phyloP scores from a whole-genome alignment of 2,113 vertebrate genomes.

The Equus przewalskii region DNA sequence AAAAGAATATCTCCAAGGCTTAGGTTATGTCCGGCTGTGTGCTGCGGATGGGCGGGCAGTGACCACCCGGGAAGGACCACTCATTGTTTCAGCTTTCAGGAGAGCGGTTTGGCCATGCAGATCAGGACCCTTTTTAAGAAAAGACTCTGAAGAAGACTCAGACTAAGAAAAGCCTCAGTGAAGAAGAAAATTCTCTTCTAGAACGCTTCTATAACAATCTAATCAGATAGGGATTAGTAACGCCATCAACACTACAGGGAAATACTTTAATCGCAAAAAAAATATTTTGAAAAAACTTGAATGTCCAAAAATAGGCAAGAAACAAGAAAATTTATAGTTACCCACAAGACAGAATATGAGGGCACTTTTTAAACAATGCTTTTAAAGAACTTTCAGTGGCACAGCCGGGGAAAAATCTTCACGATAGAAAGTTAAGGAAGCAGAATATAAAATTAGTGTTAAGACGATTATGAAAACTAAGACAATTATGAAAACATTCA shows the following conservation, averaged over 20 bases:
- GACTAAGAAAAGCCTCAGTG: too few relatives aligned
- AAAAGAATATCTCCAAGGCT: background rate
- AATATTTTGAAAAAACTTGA: background rate
- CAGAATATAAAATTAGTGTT: slow-evolving; percentile 1
- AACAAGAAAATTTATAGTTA: slow-evolving; percentile 32
- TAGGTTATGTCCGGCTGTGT: background rate
- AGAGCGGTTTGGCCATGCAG: background rate
- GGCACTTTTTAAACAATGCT: slow-evolving; percentile 3
- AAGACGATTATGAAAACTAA: slow-evolving; percentile 41
- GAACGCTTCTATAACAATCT: background rate
- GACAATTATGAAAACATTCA: slow-evolving; percentile 16
- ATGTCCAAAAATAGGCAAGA: background rate
- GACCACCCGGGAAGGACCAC: background rate
- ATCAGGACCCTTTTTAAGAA: background rate
- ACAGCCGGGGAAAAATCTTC: background rate
- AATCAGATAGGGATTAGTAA: slow-evolving; percentile 6
- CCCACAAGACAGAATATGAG: slow-evolving; percentile 24
- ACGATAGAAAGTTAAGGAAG: background rate
- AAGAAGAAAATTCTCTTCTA: background rate
- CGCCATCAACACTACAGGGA: background rate
- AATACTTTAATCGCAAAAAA: slow-evolving; percentile 7
- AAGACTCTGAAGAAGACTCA: background rate
- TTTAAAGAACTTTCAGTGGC: background rate
- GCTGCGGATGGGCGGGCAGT: background rate
- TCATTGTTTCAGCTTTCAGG: slow-evolving; percentile 38